Conservation (phyloP, 2,797 vertebrate genomes). For the Anableps anableps region DNA sequence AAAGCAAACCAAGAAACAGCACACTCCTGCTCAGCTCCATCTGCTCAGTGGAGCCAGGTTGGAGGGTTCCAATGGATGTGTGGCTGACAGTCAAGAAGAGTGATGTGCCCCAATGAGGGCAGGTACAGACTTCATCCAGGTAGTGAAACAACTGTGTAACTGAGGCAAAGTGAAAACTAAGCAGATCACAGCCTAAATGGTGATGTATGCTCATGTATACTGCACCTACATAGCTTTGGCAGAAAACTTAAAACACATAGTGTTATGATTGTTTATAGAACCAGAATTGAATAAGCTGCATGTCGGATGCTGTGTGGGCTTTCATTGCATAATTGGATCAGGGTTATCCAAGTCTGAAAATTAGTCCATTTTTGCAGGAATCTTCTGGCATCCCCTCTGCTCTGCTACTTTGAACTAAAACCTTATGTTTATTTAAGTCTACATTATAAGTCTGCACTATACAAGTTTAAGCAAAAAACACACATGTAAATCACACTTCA, state of each 20-base stretch:
- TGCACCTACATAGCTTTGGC: slow-evolving; percentile 6
- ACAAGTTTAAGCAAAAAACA: slow-evolving; percentile 17
- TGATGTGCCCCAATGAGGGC: slow-evolving; percentile 27
- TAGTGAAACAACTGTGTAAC: slow-evolving; percentile 35
- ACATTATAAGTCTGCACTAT: slow-evolving; percentile 1
- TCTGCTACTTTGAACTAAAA: slow-evolving; percentile 18
- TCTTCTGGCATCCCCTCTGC: slow-evolving; percentile 34
- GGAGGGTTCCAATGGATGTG: slow-evolving; percentile 20
- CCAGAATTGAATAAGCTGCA: slow-evolving; percentile 27
- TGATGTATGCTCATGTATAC: slow-evolving; percentile 19
- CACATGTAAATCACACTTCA: slow-evolving; percentile 4
- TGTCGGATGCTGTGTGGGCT: slow-evolving; percentile 43
- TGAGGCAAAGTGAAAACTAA: slow-evolving; percentile 18
- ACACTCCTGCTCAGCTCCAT: slow-evolving; percentile 57
- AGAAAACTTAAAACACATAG: slow-evolving; percentile 13
- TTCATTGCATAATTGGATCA: slow-evolving; percentile 66
- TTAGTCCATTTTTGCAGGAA: slow-evolving; percentile 52
- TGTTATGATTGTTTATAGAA: slow-evolving; percentile 30
- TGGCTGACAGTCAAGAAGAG: slow-evolving; percentile 65
- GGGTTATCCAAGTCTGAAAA: slow-evolving; percentile 58
- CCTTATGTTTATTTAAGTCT: slow-evolving; percentile 13
- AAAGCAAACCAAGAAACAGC: slow-evolving; percentile 53
- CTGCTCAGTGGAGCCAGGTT: slow-evolving; percentile 45
- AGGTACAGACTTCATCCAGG: slow-evolving; percentile 53
- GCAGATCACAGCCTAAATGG: slow-evolving; percentile 26